Percentiles rank a stretch among this genome's conserved stretches.
Conservation (phyloP, 2,888 invertebrate species). For the Taphrorychus bicolor region DNA sequence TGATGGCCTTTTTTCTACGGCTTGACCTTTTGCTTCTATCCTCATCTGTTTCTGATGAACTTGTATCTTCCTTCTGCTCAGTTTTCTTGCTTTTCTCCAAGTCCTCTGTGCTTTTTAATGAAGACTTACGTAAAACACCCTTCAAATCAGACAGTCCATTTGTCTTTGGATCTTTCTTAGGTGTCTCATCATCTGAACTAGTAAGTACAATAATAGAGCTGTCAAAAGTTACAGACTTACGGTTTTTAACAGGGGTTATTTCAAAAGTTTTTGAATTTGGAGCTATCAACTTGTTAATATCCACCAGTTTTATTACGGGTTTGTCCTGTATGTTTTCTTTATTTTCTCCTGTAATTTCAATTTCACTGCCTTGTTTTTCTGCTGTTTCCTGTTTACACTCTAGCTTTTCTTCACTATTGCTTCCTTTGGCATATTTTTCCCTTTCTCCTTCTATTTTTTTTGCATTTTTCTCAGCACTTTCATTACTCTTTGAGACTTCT, state of each 20-base stretch:
- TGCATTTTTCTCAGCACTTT: not conserved
- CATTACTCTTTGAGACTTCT: not conserved
- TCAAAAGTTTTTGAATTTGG: slow-evolving; percentile 41
- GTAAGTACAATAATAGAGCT: slow-evolving; percentile 52
- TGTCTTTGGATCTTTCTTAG: slow-evolving; percentile 37
- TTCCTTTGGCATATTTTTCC: not conserved
- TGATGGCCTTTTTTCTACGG: no score
- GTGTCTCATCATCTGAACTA: slow-evolving; percentile 53
- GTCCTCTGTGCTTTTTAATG: not conserved
- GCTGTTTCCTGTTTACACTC: no score
- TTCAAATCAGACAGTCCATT: slow-evolving; percentile 18
- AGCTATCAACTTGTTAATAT: slow-evolving; percentile 55
- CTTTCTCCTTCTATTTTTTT: not conserved
- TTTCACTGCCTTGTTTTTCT: slow-evolving; percentile 5
- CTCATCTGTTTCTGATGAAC: not conserved
- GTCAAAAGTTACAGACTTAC: slow-evolving; percentile 47
- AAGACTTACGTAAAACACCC: slow-evolving; percentile 27
- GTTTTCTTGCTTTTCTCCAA: slow-evolving; percentile 14
- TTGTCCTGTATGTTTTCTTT: not conserved
- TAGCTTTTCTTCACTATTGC: not conserved
- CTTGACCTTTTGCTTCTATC: slow-evolving; percentile 7
- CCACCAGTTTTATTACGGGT: slow-evolving; percentile 54
- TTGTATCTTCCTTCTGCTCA: not conserved
- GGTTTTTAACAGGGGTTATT: slow-evolving; percentile 30
- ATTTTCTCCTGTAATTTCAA: not conserved